Evolutionary conservation across 1,140 invertebrate species (phyloP).

Genomic region (Stenopsyche tienmushanensis): DNA sequence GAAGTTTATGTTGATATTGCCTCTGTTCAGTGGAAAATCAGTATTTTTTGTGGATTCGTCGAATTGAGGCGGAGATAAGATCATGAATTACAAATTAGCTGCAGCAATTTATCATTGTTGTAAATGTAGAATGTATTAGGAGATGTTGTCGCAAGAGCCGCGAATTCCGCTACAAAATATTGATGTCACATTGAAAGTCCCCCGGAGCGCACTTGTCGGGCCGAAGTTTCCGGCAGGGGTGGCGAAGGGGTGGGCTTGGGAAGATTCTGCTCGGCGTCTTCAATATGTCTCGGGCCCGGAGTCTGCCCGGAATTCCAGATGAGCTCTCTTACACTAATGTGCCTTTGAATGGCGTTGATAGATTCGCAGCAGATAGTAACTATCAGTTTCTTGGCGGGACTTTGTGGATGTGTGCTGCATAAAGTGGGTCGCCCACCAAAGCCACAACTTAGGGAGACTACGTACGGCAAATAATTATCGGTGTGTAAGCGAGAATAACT

Average conservation of each 20-base stretch:
- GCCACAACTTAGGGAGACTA: not conserved
- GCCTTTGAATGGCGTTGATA: conserved; percentile 42
- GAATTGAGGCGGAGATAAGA: not conserved
- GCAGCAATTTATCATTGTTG: conserved; percentile 12
- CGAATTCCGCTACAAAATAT: conserved; percentile 29
- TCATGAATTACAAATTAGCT: not conserved
- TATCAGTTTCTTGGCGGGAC: conserved; percentile 32
- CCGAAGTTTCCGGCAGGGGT: conserved; percentile 30
- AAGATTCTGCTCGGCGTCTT: conserved; percentile 16
- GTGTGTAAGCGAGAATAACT: too few relatives aligned
- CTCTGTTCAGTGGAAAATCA: not conserved
- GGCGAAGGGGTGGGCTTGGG: not conserved
- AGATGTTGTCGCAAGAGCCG: conserved; percentile 4
- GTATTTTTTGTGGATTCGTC: not conserved
- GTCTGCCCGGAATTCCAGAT: conserved; percentile 42
- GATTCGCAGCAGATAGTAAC: conserved; percentile 34
- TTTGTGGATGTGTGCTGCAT: conserved; percentile 32
- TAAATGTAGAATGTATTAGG: not conserved
- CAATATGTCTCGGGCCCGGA: conserved; percentile 39
- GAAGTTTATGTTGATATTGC: too few relatives aligned
- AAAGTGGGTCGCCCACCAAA: conserved; percentile 20
- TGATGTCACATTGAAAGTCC: conserved; percentile 33
- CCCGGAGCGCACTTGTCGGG: conserved; percentile 27
- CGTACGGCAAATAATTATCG: too few relatives aligned
- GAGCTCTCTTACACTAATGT: conserved; percentile 39